These are phyloP conservation scores for Pediacus dermestoides DNA, from an alignment of 2,888 invertebrate genomes.

Conservation along the genomic window DNA sequence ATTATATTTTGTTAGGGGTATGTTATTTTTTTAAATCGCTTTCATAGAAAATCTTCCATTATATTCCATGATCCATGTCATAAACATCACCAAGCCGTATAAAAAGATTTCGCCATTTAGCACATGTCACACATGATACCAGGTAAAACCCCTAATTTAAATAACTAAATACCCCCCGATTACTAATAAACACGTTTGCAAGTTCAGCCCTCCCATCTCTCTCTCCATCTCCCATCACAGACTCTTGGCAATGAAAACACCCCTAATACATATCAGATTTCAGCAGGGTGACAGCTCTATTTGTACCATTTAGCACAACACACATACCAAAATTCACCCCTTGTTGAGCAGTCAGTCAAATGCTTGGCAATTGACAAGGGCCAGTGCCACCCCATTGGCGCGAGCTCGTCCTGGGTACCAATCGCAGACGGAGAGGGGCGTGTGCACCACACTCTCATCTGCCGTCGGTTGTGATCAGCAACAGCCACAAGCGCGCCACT, in stretches of 20 bases:
- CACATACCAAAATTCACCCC: conserved; percentile 29
- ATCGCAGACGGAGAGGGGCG: neutral
- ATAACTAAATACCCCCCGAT: neutral
- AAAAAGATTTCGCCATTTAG: conserved; percentile 1
- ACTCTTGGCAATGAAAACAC: conserved; percentile 13
- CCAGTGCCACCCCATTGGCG: too few species aligned
- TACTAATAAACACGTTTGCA: neutral
- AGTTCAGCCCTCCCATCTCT: neutral
- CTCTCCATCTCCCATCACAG: neutral
- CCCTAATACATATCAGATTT: conserved; percentile 39
- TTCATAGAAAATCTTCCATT: too few species aligned
- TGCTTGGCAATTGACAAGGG: too few species aligned
- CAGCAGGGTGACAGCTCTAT: conserved; percentile 34
- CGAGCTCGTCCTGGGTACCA: too few species aligned
- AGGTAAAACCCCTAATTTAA: conserved; percentile 2
- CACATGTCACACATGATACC: neutral
- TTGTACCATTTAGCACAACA: conserved; percentile 35
- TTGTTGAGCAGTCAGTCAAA: conserved; percentile 30
- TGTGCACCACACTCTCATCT: conserved; percentile 9
- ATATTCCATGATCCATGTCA: too few species aligned
- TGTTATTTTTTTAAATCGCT: too few species aligned
- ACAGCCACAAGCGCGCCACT: conserved; percentile 20
- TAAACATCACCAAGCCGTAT: neutral
- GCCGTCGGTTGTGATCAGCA: conserved; percentile 23
- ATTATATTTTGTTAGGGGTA: too few species aligned